phyloP scores from a whole-genome alignment of 2,797 vertebrate species.

The Epinephelus malabaricus region DNA sequence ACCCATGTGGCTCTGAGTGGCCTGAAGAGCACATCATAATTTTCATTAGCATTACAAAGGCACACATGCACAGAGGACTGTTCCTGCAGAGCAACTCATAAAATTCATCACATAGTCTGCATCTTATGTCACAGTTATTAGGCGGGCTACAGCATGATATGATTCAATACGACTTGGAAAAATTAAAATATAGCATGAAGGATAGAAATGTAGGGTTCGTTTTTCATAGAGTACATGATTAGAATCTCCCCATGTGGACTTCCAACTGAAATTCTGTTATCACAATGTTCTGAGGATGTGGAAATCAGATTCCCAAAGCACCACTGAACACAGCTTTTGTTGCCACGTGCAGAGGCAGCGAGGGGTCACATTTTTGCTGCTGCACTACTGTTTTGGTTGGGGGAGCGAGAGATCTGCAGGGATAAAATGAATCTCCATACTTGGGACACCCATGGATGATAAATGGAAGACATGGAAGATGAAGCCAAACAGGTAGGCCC shows the following conservation, averaged over 20 bases:
- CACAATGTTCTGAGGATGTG: background rate
- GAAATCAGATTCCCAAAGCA: slow-evolving; percentile 1
- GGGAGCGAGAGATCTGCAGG: background rate
- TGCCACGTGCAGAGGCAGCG: background rate
- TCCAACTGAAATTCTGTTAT: background rate
- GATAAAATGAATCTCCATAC: slow-evolving; percentile 20
- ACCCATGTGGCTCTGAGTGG: slow-evolving; percentile 19
- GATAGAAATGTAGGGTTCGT: slow-evolving; percentile 2
- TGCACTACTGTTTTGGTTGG: background rate
- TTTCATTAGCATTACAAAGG: slow-evolving; percentile 63
- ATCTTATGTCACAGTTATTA: slow-evolving; percentile 39
- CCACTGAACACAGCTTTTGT: background rate
- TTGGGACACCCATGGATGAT: slow-evolving; percentile 27
- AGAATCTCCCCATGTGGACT: slow-evolving; percentile 19
- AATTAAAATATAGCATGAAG: slow-evolving; percentile 35
- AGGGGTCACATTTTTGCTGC: background rate
- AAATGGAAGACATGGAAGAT: slow-evolving; percentile 31
- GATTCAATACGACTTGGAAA: slow-evolving; percentile 32
- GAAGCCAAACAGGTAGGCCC: slow-evolving; percentile 16
- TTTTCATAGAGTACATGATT: slow-evolving; percentile 13
- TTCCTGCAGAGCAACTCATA: slow-evolving; percentile 29
- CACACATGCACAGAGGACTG: slow-evolving; percentile 42
- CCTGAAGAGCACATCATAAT: slow-evolving; percentile 29
- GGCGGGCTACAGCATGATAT: slow-evolving; percentile 18
- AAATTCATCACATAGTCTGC: slow-evolving; percentile 37